Evolutionary conservation across 1,140 invertebrate genomes (phyloP), one percentile per base, ranked within the genome.

Genomic region (Philotrypesis tridentata): DNA sequence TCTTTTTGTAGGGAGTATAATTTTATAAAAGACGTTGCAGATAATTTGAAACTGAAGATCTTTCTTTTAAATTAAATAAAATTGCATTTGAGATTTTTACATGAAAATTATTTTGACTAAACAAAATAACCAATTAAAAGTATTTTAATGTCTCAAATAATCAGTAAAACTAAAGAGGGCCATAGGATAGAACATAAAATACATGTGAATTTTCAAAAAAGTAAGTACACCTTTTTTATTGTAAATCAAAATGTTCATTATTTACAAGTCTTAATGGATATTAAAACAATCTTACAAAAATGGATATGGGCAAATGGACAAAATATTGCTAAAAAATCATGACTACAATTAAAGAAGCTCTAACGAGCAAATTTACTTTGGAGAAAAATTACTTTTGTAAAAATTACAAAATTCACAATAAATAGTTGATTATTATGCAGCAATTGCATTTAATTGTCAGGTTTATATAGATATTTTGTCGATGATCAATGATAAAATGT

Each of bases 141-240:
- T n/a, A n/a, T n/a, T n/a, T n/a, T n/a, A n/a, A n/a, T n/a, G n/a
- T n/a, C n/a, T n/a, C n/a, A n/a, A n/a, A n/a, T n/a, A n/a, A n/a
- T n/a, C n/a, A n/a, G n/a, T n/a, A n/a, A n/a, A n/a, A n/a, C n/a
- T 14, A 65, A 27, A 25, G 61, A 11, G 77, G 73, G 27, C 83
- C 55, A 61, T 23, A 70, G 12, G 37, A 70, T 60, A 79, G n/a
- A 70, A 72, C 33, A 27, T 71, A n/a, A 79, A 17, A 55, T n/a
- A 21, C 23, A 65, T 43, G 8, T 12, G n/a, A 48, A 60, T 73
- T 80, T 40, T 12, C 61, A 65, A 65, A 73, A 73, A 31, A 71
- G 33, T 76, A 76, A 76, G 73, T 82, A 82, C 80, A 81, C 63
- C 40, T 76, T 74, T 80, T 81, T 76, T 80, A 76, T 71, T 82